These are phyloP conservation scores for Numenius arquata DNA, from an alignment of 2,113 vertebrate species.

Conservation along the genomic window DNA sequence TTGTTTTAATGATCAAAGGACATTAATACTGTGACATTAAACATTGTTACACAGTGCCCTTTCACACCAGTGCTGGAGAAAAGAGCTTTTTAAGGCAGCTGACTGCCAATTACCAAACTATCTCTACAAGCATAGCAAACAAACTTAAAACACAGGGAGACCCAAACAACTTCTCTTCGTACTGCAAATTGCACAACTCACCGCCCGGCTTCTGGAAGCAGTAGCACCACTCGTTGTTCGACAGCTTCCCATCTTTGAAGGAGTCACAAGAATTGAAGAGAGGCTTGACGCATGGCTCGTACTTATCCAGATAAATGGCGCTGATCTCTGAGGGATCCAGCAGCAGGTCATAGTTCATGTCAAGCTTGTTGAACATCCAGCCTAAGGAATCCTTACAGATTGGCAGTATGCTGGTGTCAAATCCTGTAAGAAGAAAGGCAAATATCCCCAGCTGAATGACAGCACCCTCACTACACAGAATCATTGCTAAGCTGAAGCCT, in stretches of 20 bases:
- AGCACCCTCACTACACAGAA: background rate
- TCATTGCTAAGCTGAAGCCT: background rate
- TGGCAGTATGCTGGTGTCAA: slow-evolving; percentile 96
- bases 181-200: background rate
- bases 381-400: slow-evolving; percentile 98
- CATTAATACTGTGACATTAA: background rate
- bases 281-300: slow-evolving; percentile 91
- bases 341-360: slow-evolving; percentile 97
- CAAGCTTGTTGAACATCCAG: slow-evolving; percentile 99
- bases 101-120: background rate
- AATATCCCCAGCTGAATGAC: background rate
- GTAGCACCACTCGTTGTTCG: slow-evolving; percentile 88
- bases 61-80: background rate
- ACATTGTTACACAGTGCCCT: background rate
- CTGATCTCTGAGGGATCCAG: slow-evolving; percentile 94
- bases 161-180: background rate
- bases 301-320: slow-evolving; percentile 94
- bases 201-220: slow-evolving; percentile 87
- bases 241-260: slow-evolving; percentile 90
- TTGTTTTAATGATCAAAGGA: background rate
- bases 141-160: background rate
- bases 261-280: slow-evolving; percentile 84
- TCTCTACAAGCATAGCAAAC: background rate
- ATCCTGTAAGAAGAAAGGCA: slow-evolving; percentile 69
- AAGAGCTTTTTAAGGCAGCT: background rate